Conservation (phyloP, 2,888 invertebrate genomes). For the Drosophila diplacantha region DNA sequence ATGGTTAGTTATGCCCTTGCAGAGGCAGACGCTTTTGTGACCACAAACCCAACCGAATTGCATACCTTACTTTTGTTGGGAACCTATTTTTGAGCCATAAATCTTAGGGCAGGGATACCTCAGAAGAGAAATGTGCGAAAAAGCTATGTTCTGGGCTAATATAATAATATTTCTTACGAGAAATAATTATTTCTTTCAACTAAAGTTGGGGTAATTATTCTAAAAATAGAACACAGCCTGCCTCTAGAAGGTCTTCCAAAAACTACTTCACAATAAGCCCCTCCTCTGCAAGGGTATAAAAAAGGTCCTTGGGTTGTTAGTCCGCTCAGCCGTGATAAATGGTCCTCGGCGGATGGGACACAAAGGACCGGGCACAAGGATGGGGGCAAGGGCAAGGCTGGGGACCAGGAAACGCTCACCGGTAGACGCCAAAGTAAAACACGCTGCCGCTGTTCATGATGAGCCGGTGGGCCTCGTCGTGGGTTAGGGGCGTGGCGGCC, state of each 20-base stretch:
- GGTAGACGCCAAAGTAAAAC: constrained; percentile 81
- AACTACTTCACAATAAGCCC: not conserved
- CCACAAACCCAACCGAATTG: not conserved
- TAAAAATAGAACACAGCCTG: not conserved
- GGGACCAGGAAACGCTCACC: constrained; percentile 56
- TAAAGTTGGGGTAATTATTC: not conserved
- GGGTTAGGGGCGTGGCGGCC: constrained; percentile 83
- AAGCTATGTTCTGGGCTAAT: not conserved
- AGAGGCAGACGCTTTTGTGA: not conserved
- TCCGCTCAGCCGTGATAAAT: constrained; percentile 33
- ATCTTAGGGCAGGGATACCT: not conserved
- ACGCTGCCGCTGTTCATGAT: constrained; percentile 85
- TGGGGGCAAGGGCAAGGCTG: not conserved
- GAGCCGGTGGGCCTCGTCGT: constrained; percentile 87
- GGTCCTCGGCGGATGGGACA: constrained; percentile 15
- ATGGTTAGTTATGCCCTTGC: constrained; percentile 4
- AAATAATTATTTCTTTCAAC: not conserved
- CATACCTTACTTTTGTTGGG: not conserved
- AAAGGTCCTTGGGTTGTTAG: constrained; percentile 26
- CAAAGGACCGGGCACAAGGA: constrained; percentile 7
- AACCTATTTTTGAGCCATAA: not conserved
- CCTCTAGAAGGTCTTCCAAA: not conserved
- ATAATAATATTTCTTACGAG: not conserved
- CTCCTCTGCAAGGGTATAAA: constrained; percentile 7
- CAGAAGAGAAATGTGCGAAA: too few species aligned